Evolutionary conservation across 2,888 invertebrate species (phyloP), one percentile per base, ranked within the genome.

Genomic region (Hydriomena furcata): DNA sequence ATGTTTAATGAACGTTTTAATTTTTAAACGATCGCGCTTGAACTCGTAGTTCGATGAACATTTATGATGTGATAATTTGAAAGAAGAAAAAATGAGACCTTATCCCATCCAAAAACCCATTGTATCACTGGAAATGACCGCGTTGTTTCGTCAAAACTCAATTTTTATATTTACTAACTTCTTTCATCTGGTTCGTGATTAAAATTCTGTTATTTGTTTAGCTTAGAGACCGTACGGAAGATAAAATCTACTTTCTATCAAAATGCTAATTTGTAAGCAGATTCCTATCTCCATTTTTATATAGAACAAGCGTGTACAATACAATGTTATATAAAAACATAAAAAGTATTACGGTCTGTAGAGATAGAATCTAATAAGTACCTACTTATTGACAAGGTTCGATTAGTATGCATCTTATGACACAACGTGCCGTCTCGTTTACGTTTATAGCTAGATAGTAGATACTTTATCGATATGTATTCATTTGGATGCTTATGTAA

Each of bases 281-380:
- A 58, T 58, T 49, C 40, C 23, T 50, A 56, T 58, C 54, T 48
- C 11, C 28, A 42, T 32, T 45, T 47, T 44, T 49, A 55, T 47
- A 51, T 52, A 57, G 34, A 42, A 43, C 45, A 42, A 36, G 38
- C 52, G 46, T 50, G 53, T 55, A 8, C 13, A 10, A 12, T 31
- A 25, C 6, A 13, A 32, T 36, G 21, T 36, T 28, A 54, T 21
- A 37, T 12, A 23, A 36, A 40, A 51, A 41, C 45, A 52, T 52
- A 48, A 52, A 51, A 43, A 41, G 28, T 40, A 53, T 55, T 51
- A 53, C 53, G 50, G 48, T 52, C 21, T 34, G 45, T 44, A 31
- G n/a, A 59, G 56, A 63, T 61, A 60, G 50, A 62, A 70, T 69
- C 61, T 67, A 63, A 68, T 70, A 66, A 62, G 52, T 52, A 58